Base-by-base conservation (phyloP, 2,113 vertebrate genomes). In the Spea multiplicata region DNA sequence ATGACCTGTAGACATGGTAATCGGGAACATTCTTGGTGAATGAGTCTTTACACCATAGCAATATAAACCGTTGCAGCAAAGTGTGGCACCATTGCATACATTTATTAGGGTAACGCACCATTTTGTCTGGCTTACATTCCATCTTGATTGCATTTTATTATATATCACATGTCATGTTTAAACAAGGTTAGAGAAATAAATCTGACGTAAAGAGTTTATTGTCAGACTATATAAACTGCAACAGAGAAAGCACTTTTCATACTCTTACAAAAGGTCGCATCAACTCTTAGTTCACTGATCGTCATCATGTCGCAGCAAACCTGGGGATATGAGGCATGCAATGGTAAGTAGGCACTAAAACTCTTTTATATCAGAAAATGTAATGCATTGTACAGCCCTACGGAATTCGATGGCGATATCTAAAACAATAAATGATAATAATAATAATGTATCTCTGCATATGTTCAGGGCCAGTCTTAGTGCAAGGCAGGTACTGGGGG, bases 261-360 rank as follows among this genome's bases (percentile, higher is more conserved):
- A 67, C 4, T 50, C 16, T 16, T 44, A 16, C 16, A 47, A 52
- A 50, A 17, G 65, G 44, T 13, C 45, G 47, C 45, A 10, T 55
- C 8, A 55, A 17, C 55, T 8, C 30, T 53, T 1, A 53, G 6
- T 1, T 59, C 55, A 59, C 4, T 13, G 10, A 59, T 5, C 6
- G 48, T 48, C 50, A 46, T 50, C 70, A 79, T 79, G 77, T 30
- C 30, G 77, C 12, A 8, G 17, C 30, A 44, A 30, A 30, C 3
- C 61, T 79, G 77, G 77, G 77, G 77, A 67, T 79, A 79, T 57
- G 77, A 79, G 5, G 61, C 71, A 13, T 62, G 67, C 44, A 79
- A 79, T 73, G 77, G 77, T 79, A 79, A 64, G 71, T 59, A 3
- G 65, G 16, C 13, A 14, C 46, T n/a, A n/a, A n/a, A n/a, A n/a